Evolutionary conservation across 2,113 vertebrate species (phyloP).

Genomic region (Hippocampus mohnikei): DNA sequence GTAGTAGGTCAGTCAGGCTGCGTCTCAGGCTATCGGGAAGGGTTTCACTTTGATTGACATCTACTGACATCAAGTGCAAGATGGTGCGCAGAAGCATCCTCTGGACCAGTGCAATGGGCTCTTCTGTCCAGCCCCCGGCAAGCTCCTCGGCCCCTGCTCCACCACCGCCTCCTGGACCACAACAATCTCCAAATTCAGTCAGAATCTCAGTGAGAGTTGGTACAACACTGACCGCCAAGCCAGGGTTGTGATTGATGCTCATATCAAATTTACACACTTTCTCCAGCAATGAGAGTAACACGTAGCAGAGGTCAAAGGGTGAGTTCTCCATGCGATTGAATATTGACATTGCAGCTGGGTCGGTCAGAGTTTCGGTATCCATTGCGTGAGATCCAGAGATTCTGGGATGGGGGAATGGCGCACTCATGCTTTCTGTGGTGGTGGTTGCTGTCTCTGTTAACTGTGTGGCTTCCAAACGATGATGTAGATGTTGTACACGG

Average conservation of each 20-base stretch:
- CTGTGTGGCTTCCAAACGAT: constrained; percentile 51
- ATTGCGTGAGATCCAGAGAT: constrained; percentile 52
- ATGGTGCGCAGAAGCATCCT: constrained; percentile 90
- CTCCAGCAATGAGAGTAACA: constrained; percentile 88
- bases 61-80: constrained; percentile 84
- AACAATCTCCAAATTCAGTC: constrained; percentile 83
- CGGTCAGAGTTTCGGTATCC: constrained; percentile 70
- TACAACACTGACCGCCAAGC: constrained; percentile 82
- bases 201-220: constrained; percentile 90
- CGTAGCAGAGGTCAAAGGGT: constrained; percentile 88
- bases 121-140: constrained; percentile 86
- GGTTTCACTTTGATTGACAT: constrained; percentile 77
- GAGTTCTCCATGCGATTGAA: constrained; percentile 82
- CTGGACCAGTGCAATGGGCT: constrained; percentile 90
- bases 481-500: constrained; percentile 64
- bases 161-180: constrained; percentile 53
- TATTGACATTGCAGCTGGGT: constrained; percentile 75
- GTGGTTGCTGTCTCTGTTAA: constrained; percentile 28
- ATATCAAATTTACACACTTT: constrained; percentile 94
- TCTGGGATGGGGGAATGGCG: constrained; percentile 55
- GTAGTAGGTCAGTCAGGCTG: constrained; percentile 85
- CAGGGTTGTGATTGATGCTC: constrained; percentile 84
- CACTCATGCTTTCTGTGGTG: constrained; percentile 62
- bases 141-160: constrained; percentile 68
- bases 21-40: constrained; percentile 87